A percentile compares a stretch with the other conserved stretches of the same genome.
Evolutionary conservation across 2,888 invertebrate species (phyloP).

Genomic region (Agrotis puta): DNA sequence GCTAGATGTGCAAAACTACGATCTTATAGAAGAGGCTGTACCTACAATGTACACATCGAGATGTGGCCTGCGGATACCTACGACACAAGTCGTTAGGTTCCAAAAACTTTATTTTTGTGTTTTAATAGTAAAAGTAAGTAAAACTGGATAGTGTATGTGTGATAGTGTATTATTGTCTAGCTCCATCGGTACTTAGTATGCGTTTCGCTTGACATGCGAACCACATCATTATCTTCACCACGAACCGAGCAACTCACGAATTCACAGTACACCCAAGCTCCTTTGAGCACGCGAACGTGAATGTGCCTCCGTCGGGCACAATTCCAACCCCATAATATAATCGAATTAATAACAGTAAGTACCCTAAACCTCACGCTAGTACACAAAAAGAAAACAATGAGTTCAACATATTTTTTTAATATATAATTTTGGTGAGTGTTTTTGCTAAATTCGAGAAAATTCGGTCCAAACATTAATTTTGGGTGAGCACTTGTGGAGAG

Average conservation of each 20-base stretch:
- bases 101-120: background rate
- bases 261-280: slow-evolving; percentile 51
- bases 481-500: slow-evolving; percentile 11
- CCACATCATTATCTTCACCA: slow-evolving; percentile 29
- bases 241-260: slow-evolving; percentile 14
- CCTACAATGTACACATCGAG: background rate
- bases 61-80: background rate
- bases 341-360: background rate
- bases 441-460: slow-evolving; percentile 8
- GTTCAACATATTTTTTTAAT: background rate
- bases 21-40: background rate
- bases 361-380: background rate
- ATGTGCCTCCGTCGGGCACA: slow-evolving; percentile 28
- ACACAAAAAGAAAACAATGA: slow-evolving; percentile 12
- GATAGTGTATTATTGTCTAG: too few relatives aligned
- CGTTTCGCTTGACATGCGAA: slow-evolving; percentile 32
- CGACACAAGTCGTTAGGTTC: background rate
- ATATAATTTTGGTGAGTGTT: slow-evolving; percentile 11
- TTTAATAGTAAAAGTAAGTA: background rate
- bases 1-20: background rate
- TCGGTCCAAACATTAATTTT: slow-evolving; percentile 12
- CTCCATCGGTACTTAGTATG: slow-evolving; percentile 4
- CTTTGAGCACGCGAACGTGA: slow-evolving; percentile 54
- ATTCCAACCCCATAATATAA: slow-evolving; percentile 21
- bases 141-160: background rate